Percentiles rank a stretch among this genome's conserved stretches.
These are phyloP conservation scores for Dicerorhinus sumatrensis DNA, from an alignment of 2,113 vertebrate genomes.

Conservation along the genomic window DNA sequence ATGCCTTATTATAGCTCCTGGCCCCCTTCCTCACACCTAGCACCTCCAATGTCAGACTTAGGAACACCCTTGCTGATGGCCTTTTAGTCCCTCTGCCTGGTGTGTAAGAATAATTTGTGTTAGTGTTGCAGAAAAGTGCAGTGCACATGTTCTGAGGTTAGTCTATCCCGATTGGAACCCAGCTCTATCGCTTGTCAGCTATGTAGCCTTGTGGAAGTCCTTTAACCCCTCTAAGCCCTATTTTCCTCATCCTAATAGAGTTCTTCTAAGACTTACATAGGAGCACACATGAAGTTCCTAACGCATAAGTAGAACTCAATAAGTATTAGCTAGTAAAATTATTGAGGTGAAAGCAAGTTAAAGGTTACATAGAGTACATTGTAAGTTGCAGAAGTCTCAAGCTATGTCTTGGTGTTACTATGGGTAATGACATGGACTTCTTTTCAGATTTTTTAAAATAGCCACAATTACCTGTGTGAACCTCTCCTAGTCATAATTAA, in stretches of 20 bases:
- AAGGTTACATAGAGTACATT: neutral
- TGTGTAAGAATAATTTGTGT: neutral
- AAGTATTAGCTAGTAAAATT: neutral
- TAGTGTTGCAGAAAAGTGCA: neutral
- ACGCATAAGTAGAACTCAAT: neutral
- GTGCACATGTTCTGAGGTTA: neutral
- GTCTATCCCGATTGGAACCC: neutral
- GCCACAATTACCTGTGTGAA: neutral
- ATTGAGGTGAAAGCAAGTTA: neutral
- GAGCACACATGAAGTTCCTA: neutral
- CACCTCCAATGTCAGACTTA: neutral
- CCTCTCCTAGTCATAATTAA: neutral
- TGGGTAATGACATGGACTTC: neutral
- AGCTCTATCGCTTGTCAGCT: neutral
- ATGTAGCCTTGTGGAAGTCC: neutral
- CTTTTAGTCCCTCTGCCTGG: neutral
- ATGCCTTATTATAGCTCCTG: neutral
- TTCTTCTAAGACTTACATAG: neutral
- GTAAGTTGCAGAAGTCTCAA: neutral
- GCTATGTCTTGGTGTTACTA: neutral
- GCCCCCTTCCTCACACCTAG: neutral
- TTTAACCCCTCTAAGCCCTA: neutral
- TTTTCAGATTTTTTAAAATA: neutral
- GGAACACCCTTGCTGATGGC: neutral
- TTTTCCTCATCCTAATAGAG: neutral